Conservation (phyloP, 2,888 invertebrate species). For the Caenorhabditis becei region DNA sequence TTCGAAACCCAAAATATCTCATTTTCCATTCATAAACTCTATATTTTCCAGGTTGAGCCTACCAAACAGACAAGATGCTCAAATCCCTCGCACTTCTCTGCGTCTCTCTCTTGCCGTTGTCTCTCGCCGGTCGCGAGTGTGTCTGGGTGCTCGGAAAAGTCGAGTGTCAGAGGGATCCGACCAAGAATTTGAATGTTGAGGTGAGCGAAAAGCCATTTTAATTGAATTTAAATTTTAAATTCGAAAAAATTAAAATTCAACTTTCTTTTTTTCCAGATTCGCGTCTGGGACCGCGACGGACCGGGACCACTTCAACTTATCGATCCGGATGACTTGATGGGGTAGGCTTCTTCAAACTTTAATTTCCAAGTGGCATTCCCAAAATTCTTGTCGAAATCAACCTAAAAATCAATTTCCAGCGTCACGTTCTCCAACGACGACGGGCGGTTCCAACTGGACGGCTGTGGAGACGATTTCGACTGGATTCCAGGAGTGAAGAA, state of each 20-base stretch:
- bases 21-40: neutral
- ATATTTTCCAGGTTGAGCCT: slow-evolving; percentile 16
- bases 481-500: slow-evolving; percentile 80
- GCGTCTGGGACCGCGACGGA: slow-evolving; percentile 78
- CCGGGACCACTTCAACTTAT: slow-evolving; percentile 71
- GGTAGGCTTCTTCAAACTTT: slow-evolving; percentile 71
- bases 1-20: neutral
- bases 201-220: too few species aligned
- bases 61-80: slow-evolving; percentile 9
- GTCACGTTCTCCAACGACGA: slow-evolving; percentile 80
- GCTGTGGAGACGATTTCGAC: slow-evolving; percentile 80
- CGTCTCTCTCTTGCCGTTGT: slow-evolving; percentile 27
- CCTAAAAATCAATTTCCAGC: slow-evolving; percentile 58
- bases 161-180: slow-evolving; percentile 74
- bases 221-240: neutral
- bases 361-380: too few species aligned
- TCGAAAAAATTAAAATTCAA: too few species aligned
- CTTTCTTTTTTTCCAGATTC: slow-evolving; percentile 67
- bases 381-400: neutral
- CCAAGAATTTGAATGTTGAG: slow-evolving; percentile 79
- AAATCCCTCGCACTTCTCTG: slow-evolving; percentile 26
- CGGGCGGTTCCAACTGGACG: slow-evolving; percentile 79
- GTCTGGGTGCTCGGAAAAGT: slow-evolving; percentile 79
- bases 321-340: slow-evolving; percentile 81
- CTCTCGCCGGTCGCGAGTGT: slow-evolving; percentile 70